Conservation (phyloP, 1,140 invertebrate species). For the Cotesia vestalis region DNA sequence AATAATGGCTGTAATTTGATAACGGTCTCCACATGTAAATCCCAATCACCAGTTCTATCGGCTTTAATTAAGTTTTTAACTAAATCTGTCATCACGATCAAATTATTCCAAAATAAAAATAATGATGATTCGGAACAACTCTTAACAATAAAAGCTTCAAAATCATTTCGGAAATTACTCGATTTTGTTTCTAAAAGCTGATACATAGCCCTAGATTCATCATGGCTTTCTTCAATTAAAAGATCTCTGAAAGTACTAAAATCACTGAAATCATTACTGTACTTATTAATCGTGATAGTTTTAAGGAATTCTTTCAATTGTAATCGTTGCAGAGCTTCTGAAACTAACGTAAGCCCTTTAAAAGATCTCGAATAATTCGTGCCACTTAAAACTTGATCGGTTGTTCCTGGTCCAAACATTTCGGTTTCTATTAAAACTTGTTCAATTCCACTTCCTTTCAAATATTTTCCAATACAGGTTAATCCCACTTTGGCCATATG, state of each 20-base stretch:
- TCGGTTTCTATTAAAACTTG: conserved; percentile 35
- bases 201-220: not conserved
- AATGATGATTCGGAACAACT: conserved; percentile 23
- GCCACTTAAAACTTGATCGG: conserved; percentile 35
- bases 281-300: not conserved
- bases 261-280: not conserved
- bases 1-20: conserved; percentile 40
- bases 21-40: conserved; percentile 26
- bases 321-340: conserved; percentile 29
- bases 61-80: conserved; percentile 33
- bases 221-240: conserved; percentile 13
- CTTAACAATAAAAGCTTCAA: conserved; percentile 25
- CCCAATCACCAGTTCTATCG: conserved; percentile 34
- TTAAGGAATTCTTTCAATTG: conserved; percentile 32
- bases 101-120: conserved; percentile 24
- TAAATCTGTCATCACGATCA: conserved; percentile 26
- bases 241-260: conserved; percentile 1
- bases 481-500: conserved; percentile 33
- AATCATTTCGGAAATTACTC: conserved; percentile 5
- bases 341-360: conserved; percentile 23
- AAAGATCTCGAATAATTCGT: conserved; percentile 33
- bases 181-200: not conserved
- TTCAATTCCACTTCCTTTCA: conserved; percentile 33
- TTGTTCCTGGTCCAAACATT: conserved; percentile 18
- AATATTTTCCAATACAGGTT: conserved; percentile 38